Evolutionary conservation across 2,888 invertebrate genomes (phyloP), one percentile per base, ranked within the genome.

Genomic region (Meliscaeva auricollis): DNA sequence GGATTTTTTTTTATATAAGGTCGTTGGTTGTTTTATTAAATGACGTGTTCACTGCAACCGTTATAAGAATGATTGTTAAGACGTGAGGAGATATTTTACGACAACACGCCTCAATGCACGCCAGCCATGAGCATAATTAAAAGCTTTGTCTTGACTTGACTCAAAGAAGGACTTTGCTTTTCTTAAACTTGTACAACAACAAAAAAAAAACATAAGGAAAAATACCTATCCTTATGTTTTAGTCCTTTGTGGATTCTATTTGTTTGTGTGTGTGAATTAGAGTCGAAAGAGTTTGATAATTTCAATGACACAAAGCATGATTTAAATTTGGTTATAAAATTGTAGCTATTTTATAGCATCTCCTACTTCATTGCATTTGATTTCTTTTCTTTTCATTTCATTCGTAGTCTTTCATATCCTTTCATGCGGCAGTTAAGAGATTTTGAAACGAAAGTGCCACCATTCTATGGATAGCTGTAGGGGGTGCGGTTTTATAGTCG

Each of bases 41-140:
- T 66, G 46, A 48, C 46, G 66, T 66, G 66, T 66, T 66, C 66
- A 66, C 66, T 66, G 35, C 66, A 66, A 50, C 66, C 48, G 66
- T 66, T 50, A n/a, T n/a, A 66, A 50, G 66, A 35, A 32, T 66
- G 66, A 66, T 66, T 66, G 48, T 50, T 35, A 30, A 66, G 48
- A n/a, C 50, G 50, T 35, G 66, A 13, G 30, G 2, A 20, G 48
- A 2, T 13, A 35, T 50, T 66, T 66, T 66, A 66, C 22, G 66
- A 66, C 50, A 66, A 35, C 66, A 50, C 50, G 66, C 66, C 48
- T 66, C 66, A 66, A 66, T 66, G 66, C 66, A 17, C 64, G 46
- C 46, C 64, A 64, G 30, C 46, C 64, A 64, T 64, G 64, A 64
- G 64, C 30, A 64, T 64, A 64, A 64, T 64, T 64, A 64, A 64